Base-by-base conservation (phyloP, 92 coral and sea anemone genomes). In the Umimayanthus chanpuru region DNA sequence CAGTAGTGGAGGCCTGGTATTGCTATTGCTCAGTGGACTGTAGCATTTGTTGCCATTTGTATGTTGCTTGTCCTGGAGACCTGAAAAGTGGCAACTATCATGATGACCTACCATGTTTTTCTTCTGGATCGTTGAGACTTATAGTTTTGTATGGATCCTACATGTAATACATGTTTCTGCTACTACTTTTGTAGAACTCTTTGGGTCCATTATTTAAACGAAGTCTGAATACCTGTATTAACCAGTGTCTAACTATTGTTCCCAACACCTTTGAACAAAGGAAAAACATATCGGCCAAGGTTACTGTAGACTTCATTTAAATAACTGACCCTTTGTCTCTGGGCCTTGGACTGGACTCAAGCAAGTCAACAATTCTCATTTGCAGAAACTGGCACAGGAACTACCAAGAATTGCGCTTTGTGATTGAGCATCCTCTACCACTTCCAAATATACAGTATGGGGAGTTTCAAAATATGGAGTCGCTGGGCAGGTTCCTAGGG, bases 401-500 rank as follows among this genome's bases (percentile, higher is more conserved):
- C 77, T 86, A 10, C 64, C 76, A 5, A 41, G 71, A 41, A 77
- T 79, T 36, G 49, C 79, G 20, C 43, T 87, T 36, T 25, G 11
- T 4, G 85, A 78, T 43, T 6, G 7, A 41, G 44, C 44, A 41
- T 41, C 44, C 44, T 41, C 44, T 41, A 6, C 44, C 44, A 41
- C 78, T 40, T n/a, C 44, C 58, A 79, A 87, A 66, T 77, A 78
- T 47, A n/a, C n/a, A n/a, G n/a, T n/a, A 39, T 32, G 36, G 29
- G 47, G 28, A n/a, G 75, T 39, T 87, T 76, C 64, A 55, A 77
- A 4, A 0, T n/a, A 20, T 87, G 90, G 85, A 20, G 80, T 26
- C 30, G 61, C 30, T 87, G 85, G 85, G 85, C 90, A 21, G 26
- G 78, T 75, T n/a, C 58, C 20, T 39, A 86, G 36, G 90, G 78